Conservation (phyloP, 2,888 invertebrate species). For the Drosophila phalerata region DNA sequence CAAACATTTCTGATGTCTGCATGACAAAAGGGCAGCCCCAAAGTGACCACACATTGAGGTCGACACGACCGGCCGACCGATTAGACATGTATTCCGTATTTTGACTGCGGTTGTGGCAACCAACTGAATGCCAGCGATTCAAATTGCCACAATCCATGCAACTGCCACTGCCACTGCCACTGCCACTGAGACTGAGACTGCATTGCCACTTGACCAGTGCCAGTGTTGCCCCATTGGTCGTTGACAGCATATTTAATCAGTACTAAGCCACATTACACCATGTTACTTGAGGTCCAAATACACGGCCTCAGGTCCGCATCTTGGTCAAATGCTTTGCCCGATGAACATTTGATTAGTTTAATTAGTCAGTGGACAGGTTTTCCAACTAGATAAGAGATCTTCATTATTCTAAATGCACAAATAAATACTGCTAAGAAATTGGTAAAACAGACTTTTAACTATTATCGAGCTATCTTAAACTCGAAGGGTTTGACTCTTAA, state of each 20-base stretch:
- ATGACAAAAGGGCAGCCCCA: slow-evolving; percentile 39
- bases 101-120: slow-evolving; percentile 28
- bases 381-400: not conserved
- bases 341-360: slow-evolving; percentile 23
- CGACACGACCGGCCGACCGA: not conserved
- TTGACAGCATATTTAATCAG: slow-evolving; percentile 48
- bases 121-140: slow-evolving; percentile 7
- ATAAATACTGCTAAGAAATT: not conserved
- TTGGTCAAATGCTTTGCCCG: slow-evolving; percentile 3
- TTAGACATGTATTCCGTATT: slow-evolving; percentile 3
- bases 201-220: not conserved
- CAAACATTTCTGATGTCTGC: slow-evolving; percentile 22
- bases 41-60: slow-evolving; percentile 56
- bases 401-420: not conserved
- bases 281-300: not conserved
- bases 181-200: not conserved
- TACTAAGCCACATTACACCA: slow-evolving; percentile 1
- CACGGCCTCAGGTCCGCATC: not conserved
- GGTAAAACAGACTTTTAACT: not conserved
- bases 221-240: not conserved
- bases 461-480: not conserved
- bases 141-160: not conserved
- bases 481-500: no score
- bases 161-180: not conserved
- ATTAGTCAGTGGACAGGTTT: slow-evolving; percentile 8